phyloP scores from a whole-genome alignment of 2,888 invertebrate species.

The Diarsia mendica region DNA sequence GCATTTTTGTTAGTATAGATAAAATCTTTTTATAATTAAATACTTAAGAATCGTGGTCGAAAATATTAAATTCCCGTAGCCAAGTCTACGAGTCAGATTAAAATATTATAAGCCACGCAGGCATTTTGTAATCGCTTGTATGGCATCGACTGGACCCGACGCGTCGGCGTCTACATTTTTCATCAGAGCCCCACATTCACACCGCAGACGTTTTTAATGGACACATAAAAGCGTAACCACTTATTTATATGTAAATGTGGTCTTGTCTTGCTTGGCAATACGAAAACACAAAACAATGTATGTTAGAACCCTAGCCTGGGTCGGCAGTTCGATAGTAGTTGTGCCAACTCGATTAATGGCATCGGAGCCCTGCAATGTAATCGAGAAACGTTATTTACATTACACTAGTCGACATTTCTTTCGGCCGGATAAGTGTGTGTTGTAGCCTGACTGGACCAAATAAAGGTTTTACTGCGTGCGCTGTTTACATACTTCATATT shows the following conservation, averaged over 20 bases:
- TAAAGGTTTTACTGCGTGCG: conserved; percentile 57
- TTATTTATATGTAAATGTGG: conserved; percentile 57
- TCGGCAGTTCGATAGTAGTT: conserved; percentile 44
- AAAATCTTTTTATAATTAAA: not conserved
- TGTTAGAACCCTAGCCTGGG: conserved; percentile 22
- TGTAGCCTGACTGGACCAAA: conserved; percentile 63
- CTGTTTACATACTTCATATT: conserved; percentile 57
- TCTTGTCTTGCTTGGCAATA: conserved; percentile 12
- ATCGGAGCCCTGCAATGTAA: conserved; percentile 58
- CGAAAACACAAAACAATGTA: conserved; percentile 40
- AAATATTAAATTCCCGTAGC: not conserved
- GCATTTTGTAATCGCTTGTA: conserved; percentile 41
- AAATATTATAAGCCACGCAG: conserved; percentile 15
- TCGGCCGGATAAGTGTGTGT: conserved; percentile 43
- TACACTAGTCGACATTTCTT: conserved; percentile 54
- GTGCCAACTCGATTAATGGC: conserved; percentile 65
- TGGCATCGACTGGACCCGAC: conserved; percentile 35
- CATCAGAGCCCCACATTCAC: conserved; percentile 30
- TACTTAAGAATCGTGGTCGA: not conserved
- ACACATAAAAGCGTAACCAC: conserved; percentile 40
- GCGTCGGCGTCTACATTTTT: conserved; percentile 28
- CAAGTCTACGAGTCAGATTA: conserved; percentile 7
- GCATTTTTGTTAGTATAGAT: not conserved
- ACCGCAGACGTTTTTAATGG: conserved; percentile 49
- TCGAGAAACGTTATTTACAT: conserved; percentile 59